Evolutionary conservation across 2,888 invertebrate species (phyloP).

Genomic region (Myopa testacea): DNA sequence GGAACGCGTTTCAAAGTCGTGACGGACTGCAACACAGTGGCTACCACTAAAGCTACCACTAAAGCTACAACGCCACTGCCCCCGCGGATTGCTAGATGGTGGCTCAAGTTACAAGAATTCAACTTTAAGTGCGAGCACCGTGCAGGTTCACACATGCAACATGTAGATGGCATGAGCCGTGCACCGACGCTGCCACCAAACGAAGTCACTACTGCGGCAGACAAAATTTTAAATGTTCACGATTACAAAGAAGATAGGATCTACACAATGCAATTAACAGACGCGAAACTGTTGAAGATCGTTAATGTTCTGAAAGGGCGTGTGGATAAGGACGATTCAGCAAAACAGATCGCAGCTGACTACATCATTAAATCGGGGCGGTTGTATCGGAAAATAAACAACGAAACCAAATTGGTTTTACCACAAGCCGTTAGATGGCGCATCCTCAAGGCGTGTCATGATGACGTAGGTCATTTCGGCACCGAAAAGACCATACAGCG

Average conservation of each 20-base stretch:
- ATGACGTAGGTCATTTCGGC: conserved; percentile 48
- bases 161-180: conserved; percentile 22
- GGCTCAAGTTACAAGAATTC: conserved; percentile 30
- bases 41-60: background rate
- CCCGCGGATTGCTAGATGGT: conserved; percentile 25
- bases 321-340: background rate
- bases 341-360: conserved; percentile 24
- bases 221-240: conserved; percentile 10
- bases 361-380: conserved; percentile 35
- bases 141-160: conserved; percentile 20
- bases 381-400: conserved; percentile 32
- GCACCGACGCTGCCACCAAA: conserved; percentile 12
- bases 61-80: conserved; percentile 13
- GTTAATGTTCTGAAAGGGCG: background rate
- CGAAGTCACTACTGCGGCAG: conserved; percentile 16
- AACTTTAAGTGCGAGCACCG: conserved; percentile 19
- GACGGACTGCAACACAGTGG: conserved; percentile 20
- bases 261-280: conserved; percentile 24
- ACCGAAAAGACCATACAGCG: conserved; percentile 46
- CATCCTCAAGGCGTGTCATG: conserved; percentile 44
- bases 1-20: conserved; percentile 37
- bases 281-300: conserved; percentile 8
- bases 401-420: conserved; percentile 43
- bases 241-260: conserved; percentile 24
- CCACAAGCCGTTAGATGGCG: conserved; percentile 45